Base-by-base conservation (phyloP, 2,113 vertebrate species). In the Aleadryas rufinucha region DNA sequence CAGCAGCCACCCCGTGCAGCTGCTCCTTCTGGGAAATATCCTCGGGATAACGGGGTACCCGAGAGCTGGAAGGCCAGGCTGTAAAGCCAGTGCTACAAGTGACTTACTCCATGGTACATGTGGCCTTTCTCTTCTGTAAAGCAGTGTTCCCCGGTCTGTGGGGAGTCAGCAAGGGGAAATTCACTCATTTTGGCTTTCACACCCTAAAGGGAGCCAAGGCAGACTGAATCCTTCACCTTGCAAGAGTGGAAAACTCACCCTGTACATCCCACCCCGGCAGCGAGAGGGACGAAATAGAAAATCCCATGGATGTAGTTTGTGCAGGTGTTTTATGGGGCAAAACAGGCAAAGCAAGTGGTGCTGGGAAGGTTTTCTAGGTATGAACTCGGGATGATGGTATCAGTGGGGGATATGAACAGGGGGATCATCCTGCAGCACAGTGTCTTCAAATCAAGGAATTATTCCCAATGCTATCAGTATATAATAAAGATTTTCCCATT, bases 81-180 rank as follows among this genome's bases (percentile, higher is more conserved):
- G 56, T 20, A 14, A 6, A 22, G 30, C 26, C 4, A 3, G 31
- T 6, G 42, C 16, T 30, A 11, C 18, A 6, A 50, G 50, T 4
- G 45, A 15, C 57, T 79, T n/a, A 41, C 7, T 35, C 23, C 22
- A 1, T 1, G 1, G 1, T 5, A 7, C 3, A 0, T 1, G 4
- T 9, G 45, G 52, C 20, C 37, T 47, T 68, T 70, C 39, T 45
- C 9, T 41, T 35, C 60, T 0, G 1, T 3, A 39, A 37, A 35
- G 26, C 8, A 7, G 30, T 2, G 2, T 23, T 42, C 13, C 49
- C 57, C 0, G 0, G 17, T 7, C 68, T 20, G 37, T 2, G 2
- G 28, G 31, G 59, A 63, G 21, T 4, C 16, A 11, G 21, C 0
- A 8, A n/a, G 3, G 35, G 12, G 19, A 4, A 66, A 39, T 19